Evolutionary conservation across 2,888 invertebrate species (phyloP).

Genomic region (Rotaria sp.): DNA sequence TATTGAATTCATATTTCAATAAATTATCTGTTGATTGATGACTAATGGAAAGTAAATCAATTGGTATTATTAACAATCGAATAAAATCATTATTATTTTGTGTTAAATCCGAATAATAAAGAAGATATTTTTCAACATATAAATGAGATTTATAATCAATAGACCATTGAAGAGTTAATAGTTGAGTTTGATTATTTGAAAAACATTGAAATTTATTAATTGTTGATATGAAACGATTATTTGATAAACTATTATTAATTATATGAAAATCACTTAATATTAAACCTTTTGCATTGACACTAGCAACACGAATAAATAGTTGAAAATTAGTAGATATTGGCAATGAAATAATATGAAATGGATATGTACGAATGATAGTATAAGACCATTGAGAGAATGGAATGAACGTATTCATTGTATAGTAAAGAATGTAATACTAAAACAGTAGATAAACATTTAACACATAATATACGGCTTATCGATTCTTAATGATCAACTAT

Average conservation of each 20-base stretch:
- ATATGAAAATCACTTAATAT: neutral
- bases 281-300: constrained; percentile 17
- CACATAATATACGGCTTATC: no score
- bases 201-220: constrained; percentile 18
- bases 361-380: neutral
- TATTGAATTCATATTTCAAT: neutral
- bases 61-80: neutral
- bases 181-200: neutral
- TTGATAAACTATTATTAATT: neutral
- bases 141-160: neutral
- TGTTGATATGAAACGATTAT: neutral
- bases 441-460: neutral
- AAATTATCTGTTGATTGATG: neutral
- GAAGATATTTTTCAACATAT: neutral
- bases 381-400: neutral
- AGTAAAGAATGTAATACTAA: neutral
- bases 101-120: constrained; percentile 3
- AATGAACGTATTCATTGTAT: neutral
- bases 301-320: neutral
- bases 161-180: neutral
- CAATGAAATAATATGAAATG: neutral
- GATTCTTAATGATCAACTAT: no score
- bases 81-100: neutral
- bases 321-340: neutral
- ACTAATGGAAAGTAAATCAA: neutral